Evolutionary conservation across 2,797 vertebrate genomes (phyloP).

Genomic region (Peromyscus aztecus): DNA sequence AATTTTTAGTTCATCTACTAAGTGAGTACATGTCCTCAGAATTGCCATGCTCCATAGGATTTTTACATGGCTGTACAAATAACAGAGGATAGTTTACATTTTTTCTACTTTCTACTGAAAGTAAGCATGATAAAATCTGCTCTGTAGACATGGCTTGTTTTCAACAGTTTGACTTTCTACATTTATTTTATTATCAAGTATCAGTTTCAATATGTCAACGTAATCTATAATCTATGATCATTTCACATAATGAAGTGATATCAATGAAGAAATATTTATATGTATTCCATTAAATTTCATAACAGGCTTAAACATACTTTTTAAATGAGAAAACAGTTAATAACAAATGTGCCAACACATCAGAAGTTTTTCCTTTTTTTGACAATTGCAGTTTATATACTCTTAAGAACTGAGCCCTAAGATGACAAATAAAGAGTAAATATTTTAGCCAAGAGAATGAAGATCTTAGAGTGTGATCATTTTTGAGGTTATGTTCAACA

Average conservation of each 20-base stretch:
- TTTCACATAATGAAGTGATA: not conserved
- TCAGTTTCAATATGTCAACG: not conserved
- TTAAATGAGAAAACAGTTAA: not conserved
- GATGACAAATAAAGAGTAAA: not conserved
- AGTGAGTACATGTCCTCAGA: not conserved
- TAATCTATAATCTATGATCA: not conserved
- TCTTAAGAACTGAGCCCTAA: not conserved
- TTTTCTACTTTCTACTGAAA: slow-evolving; percentile 20
- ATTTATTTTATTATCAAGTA: slow-evolving; percentile 39
- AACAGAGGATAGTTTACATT: not conserved
- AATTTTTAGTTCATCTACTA: not conserved
- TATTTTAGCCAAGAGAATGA: not conserved
- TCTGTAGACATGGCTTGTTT: not conserved
- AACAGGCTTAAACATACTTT: not conserved
- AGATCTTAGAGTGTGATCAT: not conserved
- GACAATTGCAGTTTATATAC: not conserved
- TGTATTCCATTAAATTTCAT: not conserved
- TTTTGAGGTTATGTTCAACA: not conserved
- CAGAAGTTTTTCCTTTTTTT: not conserved
- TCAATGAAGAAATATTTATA: slow-evolving; percentile 33
- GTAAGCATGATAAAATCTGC: not conserved
- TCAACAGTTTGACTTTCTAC: slow-evolving; percentile 4
- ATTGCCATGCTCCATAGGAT: not conserved
- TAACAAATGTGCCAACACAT: not conserved
- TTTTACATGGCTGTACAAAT: not conserved